Percentiles rank a stretch among this genome's conserved stretches.
Evolutionary conservation across 2,888 invertebrate species (phyloP).

Genomic region (Heteropelma amictum): DNA sequence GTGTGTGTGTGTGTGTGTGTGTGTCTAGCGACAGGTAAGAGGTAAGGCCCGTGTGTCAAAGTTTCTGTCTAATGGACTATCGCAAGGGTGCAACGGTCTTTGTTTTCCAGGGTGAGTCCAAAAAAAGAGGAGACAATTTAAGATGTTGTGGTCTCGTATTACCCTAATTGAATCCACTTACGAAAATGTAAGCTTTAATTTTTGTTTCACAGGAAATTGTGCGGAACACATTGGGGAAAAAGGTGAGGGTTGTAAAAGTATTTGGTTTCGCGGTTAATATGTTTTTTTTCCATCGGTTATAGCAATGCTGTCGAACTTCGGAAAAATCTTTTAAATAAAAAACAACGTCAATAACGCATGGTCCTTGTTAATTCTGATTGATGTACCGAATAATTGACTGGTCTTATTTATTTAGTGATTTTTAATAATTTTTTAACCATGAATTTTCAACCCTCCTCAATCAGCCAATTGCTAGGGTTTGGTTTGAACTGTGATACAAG

Average conservation of each 20-base stretch:
- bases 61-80: constrained; percentile 63
- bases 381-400: no score
- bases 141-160: constrained; percentile 50
- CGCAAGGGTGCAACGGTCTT: constrained; percentile 52
- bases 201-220: constrained; percentile 29
- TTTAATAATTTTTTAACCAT: no score
- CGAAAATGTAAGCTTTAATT: neutral
- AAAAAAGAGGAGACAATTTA: constrained; percentile 42
- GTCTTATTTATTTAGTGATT: no score
- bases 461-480: no score
- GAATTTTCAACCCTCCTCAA: no score
- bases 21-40: constrained; percentile 33
- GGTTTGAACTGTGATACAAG: neutral
- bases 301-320: no score
- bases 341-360: no score
- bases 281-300: no score
- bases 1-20: constrained; percentile 1
- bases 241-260: no score
- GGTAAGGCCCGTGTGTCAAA: constrained; percentile 18
- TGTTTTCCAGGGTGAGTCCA: constrained; percentile 7
- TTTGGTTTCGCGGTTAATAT: no score
- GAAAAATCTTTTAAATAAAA: no score
- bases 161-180: constrained; percentile 56
- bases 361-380: no score
- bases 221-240: constrained; percentile 13